Evolutionary conservation across 2,113 vertebrate species (phyloP), one percentile per base, ranked within the genome.

Genomic region (Dunckerocampus dactyliophorus): DNA sequence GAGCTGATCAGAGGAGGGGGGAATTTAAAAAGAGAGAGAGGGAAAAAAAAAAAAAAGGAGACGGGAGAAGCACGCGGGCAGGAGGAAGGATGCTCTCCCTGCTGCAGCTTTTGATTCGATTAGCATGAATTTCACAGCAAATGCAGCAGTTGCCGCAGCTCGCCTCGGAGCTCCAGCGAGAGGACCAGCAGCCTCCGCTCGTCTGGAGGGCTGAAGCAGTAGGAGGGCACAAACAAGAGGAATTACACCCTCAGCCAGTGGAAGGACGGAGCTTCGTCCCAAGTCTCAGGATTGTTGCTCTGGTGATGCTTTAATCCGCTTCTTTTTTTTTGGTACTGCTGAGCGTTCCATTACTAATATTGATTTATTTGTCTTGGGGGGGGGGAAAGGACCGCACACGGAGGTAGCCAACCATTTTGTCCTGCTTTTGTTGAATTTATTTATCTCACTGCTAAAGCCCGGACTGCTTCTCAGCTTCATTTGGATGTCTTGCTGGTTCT

Each of bases 81-180:
- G 54, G 37, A 39, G 82, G 77, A 85, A 84, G 82, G 85, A 87
- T 85, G 80, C 77, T 79, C 75, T 84, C 75, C 75, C 79, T 86
- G 82, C 87, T 82, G 86, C 88, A 86, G 86, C 86, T 83, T 84
- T 79, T 79, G 75, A 87, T 91, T 87, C 84, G 86, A 89, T 90
- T 90, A 89, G 86, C 86, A 88, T 89, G 87, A 89, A 88, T 89
- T 86, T 90, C 77, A 80, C 82, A 82, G 83, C 85, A 63, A 76
- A 81, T 70, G 76, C 79, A 85, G 72, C 22, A 67, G 77, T 71
- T 63, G 72, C 71, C 74, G 80, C 67, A 71, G 69, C 65, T 64
- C 55, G 69, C 65, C 69, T 65, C 71, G 72, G 76, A 80, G 76
- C 80, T 78, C 74, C 67, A 24, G 59, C 39, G 66, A 80, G 79